A percentile compares a stretch with the other conserved stretches of the same genome.
phyloP scores from a whole-genome alignment of 2,113 vertebrate genomes.

The Phoxinus phoxinus region DNA sequence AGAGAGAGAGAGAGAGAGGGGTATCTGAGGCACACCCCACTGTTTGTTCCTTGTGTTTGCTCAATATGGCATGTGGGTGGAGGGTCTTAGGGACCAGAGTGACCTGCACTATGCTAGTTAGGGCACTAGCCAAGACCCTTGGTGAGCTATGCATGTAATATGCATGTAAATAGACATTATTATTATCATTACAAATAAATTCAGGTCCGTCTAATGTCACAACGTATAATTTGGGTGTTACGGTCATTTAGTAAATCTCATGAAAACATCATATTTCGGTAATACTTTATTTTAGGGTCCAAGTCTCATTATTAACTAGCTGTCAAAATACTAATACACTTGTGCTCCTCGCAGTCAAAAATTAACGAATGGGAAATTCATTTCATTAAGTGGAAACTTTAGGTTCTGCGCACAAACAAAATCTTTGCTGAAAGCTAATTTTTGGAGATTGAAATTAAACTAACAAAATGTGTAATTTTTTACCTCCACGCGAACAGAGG shows the following conservation, averaged over 20 bases:
- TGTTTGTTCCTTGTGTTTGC: conserved; percentile 66
- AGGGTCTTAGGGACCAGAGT: conserved; percentile 32
- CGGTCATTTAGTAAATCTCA: not conserved
- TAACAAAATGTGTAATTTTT: no score
- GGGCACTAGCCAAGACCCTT: not conserved
- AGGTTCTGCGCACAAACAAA: no score
- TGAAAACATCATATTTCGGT: not conserved
- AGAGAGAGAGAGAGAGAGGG: conserved; percentile 53
- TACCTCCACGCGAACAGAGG: no score
- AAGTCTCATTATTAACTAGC: no score
- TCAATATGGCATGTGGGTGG: conserved; percentile 60
- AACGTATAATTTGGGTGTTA: not conserved
- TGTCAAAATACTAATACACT: no score
- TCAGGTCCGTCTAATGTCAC: not conserved
- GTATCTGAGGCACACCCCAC: conserved; percentile 59
- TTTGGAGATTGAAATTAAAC: no score
- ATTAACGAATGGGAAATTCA: no score
- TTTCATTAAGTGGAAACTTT: no score
- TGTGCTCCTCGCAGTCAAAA: no score
- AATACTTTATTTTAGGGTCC: no score
- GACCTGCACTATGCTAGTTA: not conserved
- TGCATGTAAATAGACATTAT: conserved; percentile 3
- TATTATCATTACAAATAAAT: not conserved
- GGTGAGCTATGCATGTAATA: not conserved
- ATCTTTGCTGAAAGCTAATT: no score